Evolutionary conservation across 64 coral and sea anemone species (phyloP).

Genomic region (Dendronephthya gigantea): DNA sequence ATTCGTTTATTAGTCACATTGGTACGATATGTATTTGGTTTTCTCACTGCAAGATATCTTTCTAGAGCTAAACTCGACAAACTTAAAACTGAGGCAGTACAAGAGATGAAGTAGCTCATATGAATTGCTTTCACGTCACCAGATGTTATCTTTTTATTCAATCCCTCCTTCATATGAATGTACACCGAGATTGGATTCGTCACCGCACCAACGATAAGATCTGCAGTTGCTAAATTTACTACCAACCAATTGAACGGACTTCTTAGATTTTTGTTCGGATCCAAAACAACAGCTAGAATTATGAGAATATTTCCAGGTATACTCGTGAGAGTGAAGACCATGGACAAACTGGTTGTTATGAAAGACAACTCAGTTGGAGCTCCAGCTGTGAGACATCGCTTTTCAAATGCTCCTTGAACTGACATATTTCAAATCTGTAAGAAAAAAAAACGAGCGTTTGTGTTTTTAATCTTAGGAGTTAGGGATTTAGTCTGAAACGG

Average conservation of each 20-base stretch:
- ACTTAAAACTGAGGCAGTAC: slow-evolving; percentile 11
- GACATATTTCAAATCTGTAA: neutral
- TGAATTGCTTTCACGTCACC: neutral
- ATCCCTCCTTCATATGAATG: slow-evolving; percentile 3
- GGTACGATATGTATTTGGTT: neutral
- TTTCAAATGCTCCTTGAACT: slow-evolving; percentile 1
- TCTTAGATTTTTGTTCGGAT: slow-evolving; percentile 21
- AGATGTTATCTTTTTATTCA: neutral
- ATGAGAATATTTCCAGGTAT: slow-evolving; percentile 31
- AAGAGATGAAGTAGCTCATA: neutral
- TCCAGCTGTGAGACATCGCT: neutral
- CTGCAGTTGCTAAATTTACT: slow-evolving; percentile 11
- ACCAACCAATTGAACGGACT: slow-evolving; percentile 5
- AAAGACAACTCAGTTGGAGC: slow-evolving; percentile 1
- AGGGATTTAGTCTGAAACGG: no score
- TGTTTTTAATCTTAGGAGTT: neutral
- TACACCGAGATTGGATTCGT: slow-evolving; percentile 21
- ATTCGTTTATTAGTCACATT: neutral
- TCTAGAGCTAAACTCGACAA: neutral
- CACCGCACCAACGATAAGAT: slow-evolving; percentile 16
- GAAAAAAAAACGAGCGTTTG: neutral
- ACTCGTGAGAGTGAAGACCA: neutral
- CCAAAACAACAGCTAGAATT: slow-evolving; percentile 14
- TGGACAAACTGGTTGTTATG: neutral
- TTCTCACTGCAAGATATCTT: slow-evolving; percentile 3